phyloP scores from a whole-genome alignment of 1,140 invertebrate genomes.

The Stegodyphus dumicola region DNA sequence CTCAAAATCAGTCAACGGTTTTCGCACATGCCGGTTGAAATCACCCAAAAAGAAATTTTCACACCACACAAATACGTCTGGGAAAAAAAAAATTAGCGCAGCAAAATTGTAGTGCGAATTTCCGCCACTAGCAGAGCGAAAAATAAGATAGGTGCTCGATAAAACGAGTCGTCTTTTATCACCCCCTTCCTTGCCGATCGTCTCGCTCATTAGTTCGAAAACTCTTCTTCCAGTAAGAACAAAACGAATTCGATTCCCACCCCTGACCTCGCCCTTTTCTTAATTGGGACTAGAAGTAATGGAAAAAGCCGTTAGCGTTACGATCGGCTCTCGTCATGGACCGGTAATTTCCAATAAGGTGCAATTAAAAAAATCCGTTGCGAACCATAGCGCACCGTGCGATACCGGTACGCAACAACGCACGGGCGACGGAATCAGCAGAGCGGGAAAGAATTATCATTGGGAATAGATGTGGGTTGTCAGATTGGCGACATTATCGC shows the following conservation, averaged over 20 bases:
- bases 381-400: constrained; percentile 39
- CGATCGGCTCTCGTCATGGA: constrained; percentile 11
- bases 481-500: no score
- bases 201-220: neutral
- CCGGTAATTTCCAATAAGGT: constrained; percentile 20
- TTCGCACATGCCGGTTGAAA: no score
- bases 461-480: no score
- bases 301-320: constrained; percentile 17
- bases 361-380: constrained; percentile 47
- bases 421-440: constrained; percentile 25
- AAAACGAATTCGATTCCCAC: neutral
- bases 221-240: neutral
- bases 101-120: constrained; percentile 4
- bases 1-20: no score
- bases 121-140: constrained; percentile 4
- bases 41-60: no score
- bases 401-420: constrained; percentile 10
- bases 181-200: neutral
- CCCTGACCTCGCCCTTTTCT: constrained; percentile 22
- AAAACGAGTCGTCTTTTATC: neutral
- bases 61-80: no score
- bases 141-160: neutral
- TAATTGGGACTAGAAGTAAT: constrained; percentile 12
- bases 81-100: neutral
- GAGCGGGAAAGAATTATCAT: constrained; percentile 23